A percentile compares a stretch with the other conserved stretches of the same genome.
phyloP scores from a whole-genome alignment of 2,113 vertebrate species.

The Passer domesticus region DNA sequence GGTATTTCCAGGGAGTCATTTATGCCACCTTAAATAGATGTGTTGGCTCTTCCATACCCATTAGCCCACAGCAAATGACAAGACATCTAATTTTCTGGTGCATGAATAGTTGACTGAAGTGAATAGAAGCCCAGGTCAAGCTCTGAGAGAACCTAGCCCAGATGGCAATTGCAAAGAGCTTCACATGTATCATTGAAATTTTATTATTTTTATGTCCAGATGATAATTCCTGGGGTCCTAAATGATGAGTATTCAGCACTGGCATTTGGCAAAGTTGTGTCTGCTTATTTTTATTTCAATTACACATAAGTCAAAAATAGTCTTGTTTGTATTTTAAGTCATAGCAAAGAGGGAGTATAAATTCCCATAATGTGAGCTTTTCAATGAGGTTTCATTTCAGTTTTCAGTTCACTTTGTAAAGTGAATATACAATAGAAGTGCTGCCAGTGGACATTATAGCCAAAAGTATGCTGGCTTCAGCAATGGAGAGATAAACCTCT shows the following conservation, averaged over 20 bases:
- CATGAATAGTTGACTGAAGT: background rate
- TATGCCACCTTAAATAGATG: constrained; percentile 15
- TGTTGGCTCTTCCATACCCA: background rate
- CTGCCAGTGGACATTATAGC: background rate
- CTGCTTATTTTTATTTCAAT: constrained; percentile 32
- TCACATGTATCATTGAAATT: background rate
- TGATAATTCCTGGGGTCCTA: background rate
- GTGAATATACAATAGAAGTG: background rate
- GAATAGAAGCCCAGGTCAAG: background rate
- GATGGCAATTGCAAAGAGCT: background rate
- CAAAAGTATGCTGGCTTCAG: constrained; percentile 1
- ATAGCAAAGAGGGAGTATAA: constrained; percentile 25
- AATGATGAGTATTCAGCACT: background rate
- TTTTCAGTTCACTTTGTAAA: constrained; percentile 7
- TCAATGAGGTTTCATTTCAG: constrained; percentile 12
- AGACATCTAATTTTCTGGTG: constrained; percentile 20
- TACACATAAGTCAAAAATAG: background rate
- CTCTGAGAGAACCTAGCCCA: background rate
- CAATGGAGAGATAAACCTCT: background rate
- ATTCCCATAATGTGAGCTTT: constrained; percentile 15
- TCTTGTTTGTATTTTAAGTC: constrained; percentile 30
- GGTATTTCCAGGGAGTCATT: background rate
- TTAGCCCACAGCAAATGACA: background rate
- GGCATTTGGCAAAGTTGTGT: background rate
- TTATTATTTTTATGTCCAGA: background rate